phyloP scores from a whole-genome alignment of 2,888 invertebrate genomes.

The Seira ritae region DNA sequence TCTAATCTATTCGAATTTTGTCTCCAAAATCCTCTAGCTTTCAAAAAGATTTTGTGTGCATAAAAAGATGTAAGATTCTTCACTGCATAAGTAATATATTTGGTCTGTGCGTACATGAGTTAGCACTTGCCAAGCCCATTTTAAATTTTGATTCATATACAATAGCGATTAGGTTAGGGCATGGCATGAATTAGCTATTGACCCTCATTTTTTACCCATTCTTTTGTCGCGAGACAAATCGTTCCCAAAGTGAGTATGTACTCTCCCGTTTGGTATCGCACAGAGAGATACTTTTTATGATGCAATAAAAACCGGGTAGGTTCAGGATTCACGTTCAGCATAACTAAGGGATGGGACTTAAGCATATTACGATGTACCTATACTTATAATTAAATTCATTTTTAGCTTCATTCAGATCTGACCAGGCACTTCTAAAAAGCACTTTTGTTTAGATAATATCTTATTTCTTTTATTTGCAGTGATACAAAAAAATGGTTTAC shows the following conservation, averaged over 20 bases:
- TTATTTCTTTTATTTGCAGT: not conserved
- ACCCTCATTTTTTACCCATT: conserved; percentile 45
- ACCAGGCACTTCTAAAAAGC: not conserved
- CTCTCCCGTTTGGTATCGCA: not conserved
- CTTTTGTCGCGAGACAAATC: conserved; percentile 12
- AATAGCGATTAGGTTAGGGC: conserved; percentile 44
- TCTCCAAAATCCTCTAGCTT: too few species aligned
- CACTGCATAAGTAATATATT: too few species aligned
- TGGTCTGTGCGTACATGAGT: too few species aligned
- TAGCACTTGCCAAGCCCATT: conserved; percentile 20
- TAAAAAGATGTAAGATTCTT: not conserved
- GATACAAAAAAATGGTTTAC: not conserved
- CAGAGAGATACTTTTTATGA: not conserved
- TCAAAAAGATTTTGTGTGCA: not conserved
- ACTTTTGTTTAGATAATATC: not conserved
- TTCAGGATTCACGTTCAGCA: too few species aligned
- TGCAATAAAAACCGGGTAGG: not conserved
- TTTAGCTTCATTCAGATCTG: not conserved
- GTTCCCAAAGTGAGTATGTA: not conserved
- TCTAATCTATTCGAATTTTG: too few species aligned
- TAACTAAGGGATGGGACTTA: too few species aligned
- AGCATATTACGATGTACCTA: not conserved
- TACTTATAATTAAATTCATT: not conserved
- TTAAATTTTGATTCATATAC: conserved; percentile 24
- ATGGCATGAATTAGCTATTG: conserved; percentile 48